Conservation (phyloP, 2,113 vertebrate species). For the Dasyornis broadbenti region DNA sequence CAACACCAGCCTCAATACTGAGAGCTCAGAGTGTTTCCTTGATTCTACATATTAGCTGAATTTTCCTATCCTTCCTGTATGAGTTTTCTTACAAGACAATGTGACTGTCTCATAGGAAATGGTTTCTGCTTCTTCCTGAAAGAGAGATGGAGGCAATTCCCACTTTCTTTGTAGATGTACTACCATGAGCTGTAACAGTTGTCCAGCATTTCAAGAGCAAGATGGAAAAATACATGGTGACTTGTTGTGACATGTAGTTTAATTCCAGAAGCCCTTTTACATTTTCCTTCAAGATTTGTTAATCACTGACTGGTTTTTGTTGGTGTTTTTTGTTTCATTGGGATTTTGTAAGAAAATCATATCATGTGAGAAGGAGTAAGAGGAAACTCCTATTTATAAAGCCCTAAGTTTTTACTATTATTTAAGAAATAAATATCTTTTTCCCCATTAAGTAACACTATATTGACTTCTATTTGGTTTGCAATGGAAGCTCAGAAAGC, state of each 20-base stretch:
- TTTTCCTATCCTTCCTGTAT: background rate
- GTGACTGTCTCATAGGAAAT: background rate
- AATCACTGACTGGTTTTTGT: background rate
- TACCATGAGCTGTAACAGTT: background rate
- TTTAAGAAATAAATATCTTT: background rate
- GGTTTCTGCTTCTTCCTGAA: background rate
- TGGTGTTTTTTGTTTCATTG: background rate
- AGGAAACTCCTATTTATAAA: background rate
- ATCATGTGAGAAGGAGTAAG: background rate
- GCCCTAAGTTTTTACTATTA: background rate
- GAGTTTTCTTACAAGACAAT: background rate
- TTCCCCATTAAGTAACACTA: background rate
- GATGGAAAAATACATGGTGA: background rate
- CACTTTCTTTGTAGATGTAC: background rate
- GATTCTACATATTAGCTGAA: background rate
- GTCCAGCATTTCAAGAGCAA: background rate
- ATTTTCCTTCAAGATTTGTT: background rate
- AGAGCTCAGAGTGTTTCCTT: background rate
- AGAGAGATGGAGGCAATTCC: background rate
- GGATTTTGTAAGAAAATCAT: background rate
- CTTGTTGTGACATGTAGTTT: background rate
- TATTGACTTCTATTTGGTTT: background rate
- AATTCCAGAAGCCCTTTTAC: background rate
- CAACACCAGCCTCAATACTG: background rate
- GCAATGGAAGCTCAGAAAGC: background rate